A percentile compares a stretch with the other conserved stretches of the same genome.
These are phyloP conservation scores for Conomelus anceps DNA, from an alignment of 2,888 invertebrate species.

Conservation along the genomic window DNA sequence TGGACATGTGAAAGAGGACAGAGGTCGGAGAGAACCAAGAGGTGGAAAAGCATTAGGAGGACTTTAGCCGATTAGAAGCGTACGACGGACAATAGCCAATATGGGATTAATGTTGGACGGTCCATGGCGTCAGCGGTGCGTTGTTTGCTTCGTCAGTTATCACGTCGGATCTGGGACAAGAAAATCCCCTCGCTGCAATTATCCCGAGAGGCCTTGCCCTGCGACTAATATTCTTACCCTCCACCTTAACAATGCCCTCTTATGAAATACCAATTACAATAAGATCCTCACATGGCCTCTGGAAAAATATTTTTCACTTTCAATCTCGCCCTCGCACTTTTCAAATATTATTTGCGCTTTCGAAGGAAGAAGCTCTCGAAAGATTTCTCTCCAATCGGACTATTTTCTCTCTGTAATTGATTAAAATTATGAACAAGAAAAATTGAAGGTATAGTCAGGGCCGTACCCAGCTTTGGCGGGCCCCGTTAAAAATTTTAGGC, in stretches of 20 bases:
- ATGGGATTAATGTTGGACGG: background rate
- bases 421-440: background rate
- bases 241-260: background rate
- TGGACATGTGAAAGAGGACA: background rate
- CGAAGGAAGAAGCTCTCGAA: background rate
- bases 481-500: too few relatives aligned
- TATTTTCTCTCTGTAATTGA: background rate
- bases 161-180: background rate
- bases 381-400: background rate
- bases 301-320: background rate
- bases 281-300: background rate
- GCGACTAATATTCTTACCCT: background rate
- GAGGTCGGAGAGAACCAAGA: too few relatives aligned
- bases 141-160: background rate
- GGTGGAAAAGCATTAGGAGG: background rate
- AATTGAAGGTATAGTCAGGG: background rate
- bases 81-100: background rate
- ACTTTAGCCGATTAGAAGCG: background rate
- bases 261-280: background rate
- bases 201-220: background rate
- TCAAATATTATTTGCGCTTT: background rate
- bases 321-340: background rate
- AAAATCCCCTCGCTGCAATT: background rate
- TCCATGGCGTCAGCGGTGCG: background rate
- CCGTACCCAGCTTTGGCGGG: too few relatives aligned